phyloP scores from a whole-genome alignment of 1,140 invertebrate genomes.

The Caerostris extrusa region DNA sequence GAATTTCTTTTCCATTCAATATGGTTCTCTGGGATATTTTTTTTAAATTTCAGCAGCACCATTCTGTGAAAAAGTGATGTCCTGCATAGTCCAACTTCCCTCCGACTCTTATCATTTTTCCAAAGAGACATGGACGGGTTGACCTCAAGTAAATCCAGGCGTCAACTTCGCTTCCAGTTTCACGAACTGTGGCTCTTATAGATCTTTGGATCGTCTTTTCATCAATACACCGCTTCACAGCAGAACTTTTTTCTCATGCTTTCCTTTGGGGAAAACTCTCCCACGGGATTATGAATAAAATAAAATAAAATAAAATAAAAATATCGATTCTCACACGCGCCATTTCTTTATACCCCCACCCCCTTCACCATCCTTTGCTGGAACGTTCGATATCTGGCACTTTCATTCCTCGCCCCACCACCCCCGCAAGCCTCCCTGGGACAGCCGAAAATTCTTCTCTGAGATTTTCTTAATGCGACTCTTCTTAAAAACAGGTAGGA shows the following conservation, averaged over 20 bases:
- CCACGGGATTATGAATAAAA: not conserved
- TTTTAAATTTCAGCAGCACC: too few relatives aligned
- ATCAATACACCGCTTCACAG: not conserved
- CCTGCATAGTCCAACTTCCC: too few relatives aligned
- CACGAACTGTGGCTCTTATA: not conserved
- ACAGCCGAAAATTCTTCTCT: not conserved
- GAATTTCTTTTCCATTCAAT: too few relatives aligned
- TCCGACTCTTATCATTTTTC: not conserved
- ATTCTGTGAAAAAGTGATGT: too few relatives aligned
- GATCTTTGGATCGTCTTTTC: not conserved
- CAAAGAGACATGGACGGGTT: not conserved
- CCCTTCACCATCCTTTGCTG: not conserved
- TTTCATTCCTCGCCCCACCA: not conserved
- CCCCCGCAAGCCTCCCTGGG: not conserved
- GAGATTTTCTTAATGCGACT: constrained; percentile 4
- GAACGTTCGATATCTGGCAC: not conserved
- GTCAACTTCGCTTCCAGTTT: not conserved
- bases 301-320: constrained; percentile 37
- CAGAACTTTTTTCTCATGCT: not conserved
- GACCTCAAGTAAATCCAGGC: not conserved
- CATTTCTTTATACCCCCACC: not conserved
- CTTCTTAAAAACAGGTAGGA: constrained; percentile 2
- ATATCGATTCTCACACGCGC: not conserved
- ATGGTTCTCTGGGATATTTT: too few relatives aligned
- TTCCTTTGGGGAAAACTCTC: not conserved